Evolutionary conservation across 2,797 vertebrate species (phyloP), one percentile per base, ranked within the genome.

Genomic region (Halcyon badia): DNA sequence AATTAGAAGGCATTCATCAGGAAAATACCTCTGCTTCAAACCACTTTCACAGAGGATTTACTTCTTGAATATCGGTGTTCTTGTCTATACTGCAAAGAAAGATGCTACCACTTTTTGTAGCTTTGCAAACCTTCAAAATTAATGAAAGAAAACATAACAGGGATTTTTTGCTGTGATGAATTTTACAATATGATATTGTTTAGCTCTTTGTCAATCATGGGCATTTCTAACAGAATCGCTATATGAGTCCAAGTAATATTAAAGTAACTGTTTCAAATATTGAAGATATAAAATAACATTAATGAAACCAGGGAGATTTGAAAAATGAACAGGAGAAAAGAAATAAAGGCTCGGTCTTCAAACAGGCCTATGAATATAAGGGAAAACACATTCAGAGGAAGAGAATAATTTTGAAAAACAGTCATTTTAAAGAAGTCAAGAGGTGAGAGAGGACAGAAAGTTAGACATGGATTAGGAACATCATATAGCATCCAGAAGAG

Each of bases 11-110:
- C 15, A 79, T 64, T 90, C 31, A 77, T 76, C 69, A 80, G 68
- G 75, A 96, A 92, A 94, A 96, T 85, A 66, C n/a, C 60, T 77
- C 75, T 75, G 14, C 56, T 91, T 92, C 82, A 87, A 91, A 82
- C n/a, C 14, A 81, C 31, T 94, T 91, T 95, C 78, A 80, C 75
- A 90, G 44, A 87, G 62, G 61, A 95, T 90, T 92, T 96, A 31
- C 26, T 57, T 83, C 76, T 58, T 94, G 65, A 85, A 87, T 79
- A 81, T 80, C 58, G 87, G 25, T 83, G 60, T 80, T 87, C 77
- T 70, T 61, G 33, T 66, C 61, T 79, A 61, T 81, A 92, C 51
- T 11, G 8, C 89, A 42, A 95, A 83, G 72, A 87, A 96, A 83
- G 41, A 69, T 81, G 70, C 16, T 90, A 39, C 41, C 85, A 39